Evolutionary conservation across 2,888 invertebrate genomes (phyloP).

Genomic region (Entomobrya proxima): DNA sequence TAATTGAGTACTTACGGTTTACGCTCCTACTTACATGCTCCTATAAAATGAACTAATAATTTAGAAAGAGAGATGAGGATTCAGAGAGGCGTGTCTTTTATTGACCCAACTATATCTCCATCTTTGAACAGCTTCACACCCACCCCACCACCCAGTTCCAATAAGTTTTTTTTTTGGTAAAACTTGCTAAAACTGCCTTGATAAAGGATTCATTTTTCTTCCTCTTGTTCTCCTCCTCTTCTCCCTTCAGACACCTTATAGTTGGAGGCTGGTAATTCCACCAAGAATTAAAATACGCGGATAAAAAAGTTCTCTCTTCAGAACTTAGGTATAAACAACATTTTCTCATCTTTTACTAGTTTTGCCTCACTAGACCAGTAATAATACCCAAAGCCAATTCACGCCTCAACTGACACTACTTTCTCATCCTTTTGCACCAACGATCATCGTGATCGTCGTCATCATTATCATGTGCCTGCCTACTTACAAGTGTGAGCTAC

Average conservation of each 20-base stretch:
- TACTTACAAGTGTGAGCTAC: background rate
- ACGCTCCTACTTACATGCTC: too few relatives aligned
- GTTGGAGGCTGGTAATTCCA: conserved; percentile 13
- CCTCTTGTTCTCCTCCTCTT: background rate
- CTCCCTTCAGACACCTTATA: conserved; percentile 1
- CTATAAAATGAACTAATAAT: too few relatives aligned
- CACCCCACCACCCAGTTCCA: too few relatives aligned
- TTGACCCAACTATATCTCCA: too few relatives aligned
- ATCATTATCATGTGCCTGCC: background rate
- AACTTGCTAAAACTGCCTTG: background rate
- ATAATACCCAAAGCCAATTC: conserved; percentile 57
- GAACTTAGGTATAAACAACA: conserved; percentile 22
- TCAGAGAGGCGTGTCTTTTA: too few relatives aligned
- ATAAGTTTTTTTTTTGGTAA: background rate
- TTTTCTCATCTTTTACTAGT: background rate
- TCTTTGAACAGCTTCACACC: too few relatives aligned
- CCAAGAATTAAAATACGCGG: conserved; percentile 28
- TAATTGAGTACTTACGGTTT: too few relatives aligned
- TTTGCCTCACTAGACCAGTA: conserved; percentile 35
- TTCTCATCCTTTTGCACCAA: conserved; percentile 1
- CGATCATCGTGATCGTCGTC: background rate
- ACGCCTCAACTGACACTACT: conserved; percentile 55
- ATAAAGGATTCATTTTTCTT: background rate
- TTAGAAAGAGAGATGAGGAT: too few relatives aligned
- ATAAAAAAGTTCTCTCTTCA: background rate